Base-by-base conservation (phyloP, 1,140 invertebrate species). In the Dendroctonus valens region DNA sequence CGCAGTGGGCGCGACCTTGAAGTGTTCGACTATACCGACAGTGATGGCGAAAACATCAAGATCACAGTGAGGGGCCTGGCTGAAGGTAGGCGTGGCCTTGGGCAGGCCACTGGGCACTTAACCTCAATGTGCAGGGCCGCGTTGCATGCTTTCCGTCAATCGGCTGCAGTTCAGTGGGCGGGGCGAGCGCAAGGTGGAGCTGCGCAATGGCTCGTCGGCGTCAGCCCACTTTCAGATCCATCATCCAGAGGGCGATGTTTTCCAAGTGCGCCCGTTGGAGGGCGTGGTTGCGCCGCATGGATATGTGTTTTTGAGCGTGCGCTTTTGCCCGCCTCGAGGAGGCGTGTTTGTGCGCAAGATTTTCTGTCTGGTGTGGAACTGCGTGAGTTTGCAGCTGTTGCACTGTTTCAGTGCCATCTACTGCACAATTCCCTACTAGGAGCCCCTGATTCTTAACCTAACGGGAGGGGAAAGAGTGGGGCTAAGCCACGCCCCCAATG, bases 321-420 rank as follows among this genome's bases (percentile, higher is more conserved):
- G 14, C 42, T 75, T 75, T 65, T 38, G n/a, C 3, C 69, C 74
- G 7, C 61, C 68, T 26, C 37, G 50, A 9, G 6, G 2, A 2
- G 67, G 72, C 9, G 39, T 67, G 44, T 75, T 70, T 41, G 39
- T 50, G 5, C 15, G 64, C 6, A 65, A 69, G 41, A 49, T 75
- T 2, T 42, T 44, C 44, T 71, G 69, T 46, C 52, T 70, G 7
- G 58, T 75, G 15, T 67, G 66, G 39, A 55, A 74, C 40, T 59
- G 69, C 48, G 72, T 73, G 70, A 72, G 70, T 68, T 5, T 44
- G 26, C 9, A 9, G 26, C 15, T 52, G 15, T 5, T 8, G 8
- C 50, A 3, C 44, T 26, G 26, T 3, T 26, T 26, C 26, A 26
- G 26, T 3, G 26, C 26, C 26, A 26, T 26, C 26, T 26, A 26